These are phyloP conservation scores for Cynoglossus semilaevis DNA, from an alignment of 2,113 vertebrate species.

Conservation along the genomic window DNA sequence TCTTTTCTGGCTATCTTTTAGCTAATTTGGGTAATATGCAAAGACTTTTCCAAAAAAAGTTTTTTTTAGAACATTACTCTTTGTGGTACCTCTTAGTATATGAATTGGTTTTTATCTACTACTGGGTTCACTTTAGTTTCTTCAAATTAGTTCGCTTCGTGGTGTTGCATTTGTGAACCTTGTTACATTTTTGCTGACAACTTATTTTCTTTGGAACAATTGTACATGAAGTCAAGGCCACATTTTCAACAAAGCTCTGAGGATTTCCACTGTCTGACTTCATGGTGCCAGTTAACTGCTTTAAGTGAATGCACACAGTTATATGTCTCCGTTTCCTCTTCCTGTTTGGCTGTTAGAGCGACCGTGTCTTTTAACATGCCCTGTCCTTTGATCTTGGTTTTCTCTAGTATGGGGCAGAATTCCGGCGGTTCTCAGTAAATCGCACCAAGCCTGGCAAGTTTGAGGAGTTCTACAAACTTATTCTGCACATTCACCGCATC, in stretches of 20 bases:
- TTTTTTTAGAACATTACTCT: too few relatives aligned
- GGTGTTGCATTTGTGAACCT: too few relatives aligned
- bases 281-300: conserved; percentile 17
- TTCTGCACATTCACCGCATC: conserved; percentile 91
- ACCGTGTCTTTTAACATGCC: background rate
- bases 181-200: background rate
- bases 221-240: conserved; percentile 14
- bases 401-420: conserved; percentile 93
- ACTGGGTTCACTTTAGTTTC: too few relatives aligned
- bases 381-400: conserved; percentile 19
- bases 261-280: conserved; percentile 19
- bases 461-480: conserved; percentile 96
- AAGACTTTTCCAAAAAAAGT: too few relatives aligned
- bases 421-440: conserved; percentile 93
- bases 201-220: background rate
- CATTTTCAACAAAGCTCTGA: conserved; percentile 7
- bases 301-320: conserved; percentile 11
- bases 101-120: too few relatives aligned
- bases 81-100: too few relatives aligned
- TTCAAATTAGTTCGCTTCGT: too few relatives aligned
- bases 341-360: conserved; percentile 23
- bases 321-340: conserved; percentile 32
- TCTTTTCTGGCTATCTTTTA: too few relatives aligned
- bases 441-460: conserved; percentile 93
- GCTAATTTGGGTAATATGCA: too few relatives aligned